A percentile compares a stretch with the other conserved stretches of the same genome.
phyloP scores from a whole-genome alignment of 2,113 vertebrate genomes.

The Delphinus delphis region DNA sequence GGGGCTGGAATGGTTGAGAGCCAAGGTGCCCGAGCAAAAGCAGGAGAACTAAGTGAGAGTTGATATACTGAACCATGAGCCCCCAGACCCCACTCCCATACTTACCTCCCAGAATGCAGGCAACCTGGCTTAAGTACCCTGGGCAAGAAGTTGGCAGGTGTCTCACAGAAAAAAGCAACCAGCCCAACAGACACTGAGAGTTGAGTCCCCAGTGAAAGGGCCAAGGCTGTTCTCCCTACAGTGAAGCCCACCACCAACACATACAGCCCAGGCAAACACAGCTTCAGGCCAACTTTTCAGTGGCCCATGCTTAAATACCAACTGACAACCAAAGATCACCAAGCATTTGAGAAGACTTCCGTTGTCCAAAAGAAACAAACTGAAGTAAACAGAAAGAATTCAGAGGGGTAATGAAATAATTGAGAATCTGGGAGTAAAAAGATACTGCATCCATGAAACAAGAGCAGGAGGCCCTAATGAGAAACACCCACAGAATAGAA shows the following conservation, averaged over 20 bases:
- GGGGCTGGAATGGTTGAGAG: neutral
- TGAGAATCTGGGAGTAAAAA: neutral
- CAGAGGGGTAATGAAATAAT: neutral
- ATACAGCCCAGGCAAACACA: neutral
- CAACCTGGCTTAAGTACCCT: neutral
- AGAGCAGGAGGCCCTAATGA: neutral
- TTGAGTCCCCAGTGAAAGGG: neutral
- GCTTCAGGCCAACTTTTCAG: neutral
- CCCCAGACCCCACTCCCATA: neutral
- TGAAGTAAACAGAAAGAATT: neutral
- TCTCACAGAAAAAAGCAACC: neutral
- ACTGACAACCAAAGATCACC: neutral
- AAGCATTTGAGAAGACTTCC: neutral
- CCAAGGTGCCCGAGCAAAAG: rapidly evolving
- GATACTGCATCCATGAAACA: neutral
- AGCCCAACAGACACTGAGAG: neutral
- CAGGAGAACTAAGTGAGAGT: neutral
- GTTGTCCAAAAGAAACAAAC: slow-evolving; percentile 15
- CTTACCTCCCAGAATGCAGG: neutral
- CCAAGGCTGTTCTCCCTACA: neutral
- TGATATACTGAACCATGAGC: neutral
- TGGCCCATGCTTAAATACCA: neutral
- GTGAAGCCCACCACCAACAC: neutral
- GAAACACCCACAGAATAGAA: neutral
- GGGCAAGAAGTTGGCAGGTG: neutral